phyloP scores from a whole-genome alignment of 2,113 vertebrate genomes.

The Cricetomys ansorgei region DNA sequence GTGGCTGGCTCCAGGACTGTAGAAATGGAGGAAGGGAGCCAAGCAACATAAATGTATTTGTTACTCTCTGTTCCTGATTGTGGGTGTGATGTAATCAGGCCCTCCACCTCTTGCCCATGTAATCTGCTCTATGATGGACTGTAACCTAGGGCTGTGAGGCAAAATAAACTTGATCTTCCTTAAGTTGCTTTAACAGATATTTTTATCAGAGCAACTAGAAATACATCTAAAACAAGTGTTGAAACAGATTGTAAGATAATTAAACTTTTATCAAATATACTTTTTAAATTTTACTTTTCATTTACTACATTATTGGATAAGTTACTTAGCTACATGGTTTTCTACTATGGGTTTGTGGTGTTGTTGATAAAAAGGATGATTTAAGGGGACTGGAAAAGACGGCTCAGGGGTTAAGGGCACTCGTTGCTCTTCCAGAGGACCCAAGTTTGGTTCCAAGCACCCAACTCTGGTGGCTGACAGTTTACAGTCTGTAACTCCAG shows the following conservation, averaged over 20 bases:
- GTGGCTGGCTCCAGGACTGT: neutral
- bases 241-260: slow-evolving; percentile 42
- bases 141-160: neutral
- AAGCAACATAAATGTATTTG: neutral
- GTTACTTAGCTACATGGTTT: slow-evolving; percentile 33
- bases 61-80: neutral
- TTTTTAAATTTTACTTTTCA: neutral
- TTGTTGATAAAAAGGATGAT: neutral
- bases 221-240: neutral
- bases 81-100: neutral
- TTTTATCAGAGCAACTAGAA: neutral
- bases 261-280: slow-evolving; percentile 12
- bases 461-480: neutral
- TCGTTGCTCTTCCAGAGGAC: neutral
- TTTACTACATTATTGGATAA: neutral
- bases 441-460: neutral
- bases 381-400: neutral
- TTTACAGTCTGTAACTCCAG: neutral
- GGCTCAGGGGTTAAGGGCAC: neutral
- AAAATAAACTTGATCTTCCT: neutral
- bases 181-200: neutral
- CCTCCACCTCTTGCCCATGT: neutral
- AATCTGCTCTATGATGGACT: neutral
- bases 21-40: neutral
- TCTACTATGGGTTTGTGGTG: neutral